A percentile compares a stretch with the other conserved stretches of the same genome.
Conservation (phyloP, 2,797 vertebrate species). For the Rhabdomys pumilio region DNA sequence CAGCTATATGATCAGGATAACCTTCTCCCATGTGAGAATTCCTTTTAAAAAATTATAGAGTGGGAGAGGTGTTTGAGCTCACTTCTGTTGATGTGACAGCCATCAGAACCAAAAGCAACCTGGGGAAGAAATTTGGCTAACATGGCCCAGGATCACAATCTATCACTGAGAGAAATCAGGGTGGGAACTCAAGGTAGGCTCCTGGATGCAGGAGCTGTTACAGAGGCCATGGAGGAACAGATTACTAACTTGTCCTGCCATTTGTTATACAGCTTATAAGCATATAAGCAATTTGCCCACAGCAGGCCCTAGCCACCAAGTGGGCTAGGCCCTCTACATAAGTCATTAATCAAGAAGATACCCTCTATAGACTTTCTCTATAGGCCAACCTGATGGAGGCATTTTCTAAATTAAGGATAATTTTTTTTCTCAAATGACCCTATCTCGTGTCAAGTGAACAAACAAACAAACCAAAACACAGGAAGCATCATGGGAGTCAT, state of each 20-base stretch:
- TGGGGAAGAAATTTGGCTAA: background rate
- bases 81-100: background rate
- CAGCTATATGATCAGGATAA: constrained; percentile 96
- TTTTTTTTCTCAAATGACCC: background rate
- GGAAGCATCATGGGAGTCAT: background rate
- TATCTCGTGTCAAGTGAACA: background rate
- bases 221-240: background rate
- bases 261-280: background rate
- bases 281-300: background rate
- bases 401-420: background rate
- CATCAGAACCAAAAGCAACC: background rate
- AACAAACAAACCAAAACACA: background rate
- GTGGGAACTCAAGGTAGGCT: background rate
- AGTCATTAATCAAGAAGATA: background rate
- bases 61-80: constrained; percentile 92
- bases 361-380: background rate
- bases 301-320: background rate
- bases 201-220: background rate
- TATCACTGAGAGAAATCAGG: background rate
- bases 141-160: background rate
- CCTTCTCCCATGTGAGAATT: constrained; percentile 94
- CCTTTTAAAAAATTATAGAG: constrained; percentile 99
- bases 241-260: background rate
- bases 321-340: background rate
- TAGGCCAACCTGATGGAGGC: background rate